Conservation (phyloP, 2,113 vertebrate genomes). For the Pimephales promelas region DNA sequence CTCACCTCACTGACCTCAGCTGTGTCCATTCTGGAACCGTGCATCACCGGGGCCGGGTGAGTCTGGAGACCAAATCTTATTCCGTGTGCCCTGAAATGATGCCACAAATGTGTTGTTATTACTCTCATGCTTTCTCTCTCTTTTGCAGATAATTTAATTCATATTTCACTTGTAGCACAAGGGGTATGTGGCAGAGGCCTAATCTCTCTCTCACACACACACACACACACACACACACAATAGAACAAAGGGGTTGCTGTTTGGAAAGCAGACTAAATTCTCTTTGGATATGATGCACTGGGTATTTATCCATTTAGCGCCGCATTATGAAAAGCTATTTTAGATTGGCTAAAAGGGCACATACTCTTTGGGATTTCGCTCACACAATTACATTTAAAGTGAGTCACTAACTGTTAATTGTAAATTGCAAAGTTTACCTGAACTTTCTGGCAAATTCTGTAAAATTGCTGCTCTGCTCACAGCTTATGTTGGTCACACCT, state of each 20-base stretch:
- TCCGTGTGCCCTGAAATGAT: constrained; percentile 80
- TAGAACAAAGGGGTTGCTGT: constrained; percentile 42
- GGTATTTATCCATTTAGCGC: constrained; percentile 31
- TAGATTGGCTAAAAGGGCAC: background rate
- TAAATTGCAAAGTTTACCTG: background rate
- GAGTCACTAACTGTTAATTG: background rate
- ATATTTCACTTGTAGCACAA: constrained; percentile 85
- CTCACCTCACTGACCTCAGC: constrained; percentile 45
- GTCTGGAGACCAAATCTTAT: constrained; percentile 82
- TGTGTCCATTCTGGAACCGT: constrained; percentile 47
- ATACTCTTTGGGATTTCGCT: background rate
- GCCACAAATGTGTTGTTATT: constrained; percentile 81
- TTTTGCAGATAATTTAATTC: constrained; percentile 88
- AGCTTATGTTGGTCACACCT: background rate
- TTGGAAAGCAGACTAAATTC: constrained; percentile 41
- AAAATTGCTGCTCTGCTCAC: background rate
- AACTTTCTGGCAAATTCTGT: background rate
- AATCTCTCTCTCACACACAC: constrained; percentile 57
- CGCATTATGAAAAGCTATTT: background rate
- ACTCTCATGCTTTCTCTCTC: constrained; percentile 68
- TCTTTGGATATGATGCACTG: constrained; percentile 29
- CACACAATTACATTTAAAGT: background rate
- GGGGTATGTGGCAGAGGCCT: constrained; percentile 83
- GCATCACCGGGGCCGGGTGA: constrained; percentile 38
- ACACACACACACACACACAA: constrained; percentile 1